Evolutionary conservation across 1,140 invertebrate species (phyloP).

Genomic region (Chrysoperla carnea): DNA sequence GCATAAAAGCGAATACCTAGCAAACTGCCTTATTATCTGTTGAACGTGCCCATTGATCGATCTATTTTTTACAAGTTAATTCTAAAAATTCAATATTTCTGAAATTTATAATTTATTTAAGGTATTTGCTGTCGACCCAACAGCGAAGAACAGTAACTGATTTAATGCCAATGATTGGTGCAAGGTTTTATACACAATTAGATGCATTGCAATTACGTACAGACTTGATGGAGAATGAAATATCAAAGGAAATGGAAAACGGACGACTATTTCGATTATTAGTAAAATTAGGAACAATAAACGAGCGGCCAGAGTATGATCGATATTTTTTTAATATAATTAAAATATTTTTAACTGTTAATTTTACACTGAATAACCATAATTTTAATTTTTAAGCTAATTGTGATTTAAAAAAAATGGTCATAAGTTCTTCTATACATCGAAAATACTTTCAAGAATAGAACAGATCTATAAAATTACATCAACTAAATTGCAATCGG

Average conservation of each 20-base stretch:
- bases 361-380: too few relatives aligned
- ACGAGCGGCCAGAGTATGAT: slow-evolving; percentile 75
- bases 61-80: too few relatives aligned
- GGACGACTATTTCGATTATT: slow-evolving; percentile 79
- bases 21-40: too few relatives aligned
- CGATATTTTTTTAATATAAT: slow-evolving; percentile 1
- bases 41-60: too few relatives aligned
- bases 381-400: too few relatives aligned
- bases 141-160: slow-evolving; percentile 73
- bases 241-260: slow-evolving; percentile 89
- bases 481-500: too few relatives aligned
- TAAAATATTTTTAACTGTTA: background rate
- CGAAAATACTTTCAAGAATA: too few relatives aligned
- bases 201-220: slow-evolving; percentile 74
- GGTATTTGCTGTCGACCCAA: slow-evolving; percentile 61
- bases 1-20: too few relatives aligned
- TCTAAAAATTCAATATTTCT: too few relatives aligned
- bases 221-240: slow-evolving; percentile 78
- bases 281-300: slow-evolving; percentile 78
- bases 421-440: too few relatives aligned
- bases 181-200: slow-evolving; percentile 88
- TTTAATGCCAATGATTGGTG: slow-evolving; percentile 98
- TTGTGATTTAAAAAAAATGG: too few relatives aligned
- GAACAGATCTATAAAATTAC: too few relatives aligned
- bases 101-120: slow-evolving; percentile 23